Percentiles rank a stretch among this genome's conserved stretches.
Conservation (phyloP, 2,888 invertebrate genomes). For the Spilosoma lubricipeda region DNA sequence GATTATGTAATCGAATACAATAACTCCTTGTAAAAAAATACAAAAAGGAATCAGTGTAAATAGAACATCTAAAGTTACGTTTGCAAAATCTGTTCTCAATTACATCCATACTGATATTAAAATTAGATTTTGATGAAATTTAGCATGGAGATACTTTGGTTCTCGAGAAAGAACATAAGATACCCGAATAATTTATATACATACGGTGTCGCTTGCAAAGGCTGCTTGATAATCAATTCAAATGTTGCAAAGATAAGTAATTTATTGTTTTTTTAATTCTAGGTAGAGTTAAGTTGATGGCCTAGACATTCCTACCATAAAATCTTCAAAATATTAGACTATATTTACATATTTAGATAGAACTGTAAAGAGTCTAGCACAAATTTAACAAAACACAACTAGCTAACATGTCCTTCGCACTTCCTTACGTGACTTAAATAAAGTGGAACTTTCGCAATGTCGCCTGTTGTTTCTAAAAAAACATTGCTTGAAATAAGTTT, state of each 20-base stretch:
- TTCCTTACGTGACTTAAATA: conserved; percentile 44
- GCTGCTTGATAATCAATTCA: not conserved
- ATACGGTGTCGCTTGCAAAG: no score
- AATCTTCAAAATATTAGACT: not conserved
- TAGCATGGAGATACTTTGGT: no score
- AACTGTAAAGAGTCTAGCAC: conserved; percentile 5
- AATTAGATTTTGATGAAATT: no score
- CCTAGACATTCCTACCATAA: not conserved
- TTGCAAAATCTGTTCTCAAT: not conserved
- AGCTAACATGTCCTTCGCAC: conserved; percentile 42
- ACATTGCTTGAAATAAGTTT: conserved; percentile 25
- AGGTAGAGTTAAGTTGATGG: not conserved
- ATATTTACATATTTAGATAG: not conserved
- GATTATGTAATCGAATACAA: no score
- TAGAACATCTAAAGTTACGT: not conserved
- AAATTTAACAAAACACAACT: conserved; percentile 24
- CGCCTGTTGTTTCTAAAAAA: conserved; percentile 19
- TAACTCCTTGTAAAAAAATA: no score
- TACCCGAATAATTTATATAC: no score
- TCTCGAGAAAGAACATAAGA: no score
- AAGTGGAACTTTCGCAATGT: conserved; percentile 31
- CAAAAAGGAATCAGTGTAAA: no score
- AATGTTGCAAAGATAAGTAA: not conserved
- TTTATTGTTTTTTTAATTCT: not conserved
- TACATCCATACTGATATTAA: not conserved